A percentile compares a stretch with the other conserved stretches of the same genome.
phyloP scores from a whole-genome alignment of 2,113 vertebrate genomes.

The Ciconia stormi region DNA sequence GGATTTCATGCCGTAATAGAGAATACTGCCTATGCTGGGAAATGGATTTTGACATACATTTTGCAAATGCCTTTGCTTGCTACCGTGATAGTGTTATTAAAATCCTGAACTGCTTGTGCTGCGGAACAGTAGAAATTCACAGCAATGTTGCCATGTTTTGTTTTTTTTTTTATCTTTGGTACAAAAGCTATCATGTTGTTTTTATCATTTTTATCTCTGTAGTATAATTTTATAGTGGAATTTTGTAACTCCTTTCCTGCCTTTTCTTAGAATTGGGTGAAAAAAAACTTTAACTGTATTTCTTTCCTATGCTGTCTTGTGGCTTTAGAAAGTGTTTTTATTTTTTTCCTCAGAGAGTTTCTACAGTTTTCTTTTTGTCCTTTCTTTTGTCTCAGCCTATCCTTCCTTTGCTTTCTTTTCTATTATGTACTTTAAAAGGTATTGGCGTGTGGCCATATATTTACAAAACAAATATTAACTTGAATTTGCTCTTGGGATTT shows the following conservation, averaged over 20 bases:
- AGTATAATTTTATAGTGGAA: background rate
- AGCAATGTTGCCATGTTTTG: background rate
- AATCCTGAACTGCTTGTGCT: background rate
- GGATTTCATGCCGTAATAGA: background rate
- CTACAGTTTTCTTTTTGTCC: background rate
- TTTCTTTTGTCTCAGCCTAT: background rate
- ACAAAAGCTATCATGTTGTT: background rate
- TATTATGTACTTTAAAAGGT: background rate
- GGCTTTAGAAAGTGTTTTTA: background rate
- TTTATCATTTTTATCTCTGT: background rate
- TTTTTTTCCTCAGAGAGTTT: background rate
- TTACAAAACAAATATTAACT: background rate
- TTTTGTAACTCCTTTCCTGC: background rate
- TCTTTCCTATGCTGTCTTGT: background rate
- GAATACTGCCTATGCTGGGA: background rate
- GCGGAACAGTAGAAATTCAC: background rate
- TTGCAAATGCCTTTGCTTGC: background rate
- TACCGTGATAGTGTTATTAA: background rate
- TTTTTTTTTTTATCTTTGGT: background rate
- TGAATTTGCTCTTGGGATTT: background rate
- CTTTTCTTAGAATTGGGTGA: background rate
- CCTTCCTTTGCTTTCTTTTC: background rate
- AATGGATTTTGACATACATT: background rate
- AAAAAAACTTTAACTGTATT: background rate
- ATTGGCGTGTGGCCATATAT: background rate